Conservation (phyloP, 2,888 invertebrate species). For the Sesia bembeciformis region DNA sequence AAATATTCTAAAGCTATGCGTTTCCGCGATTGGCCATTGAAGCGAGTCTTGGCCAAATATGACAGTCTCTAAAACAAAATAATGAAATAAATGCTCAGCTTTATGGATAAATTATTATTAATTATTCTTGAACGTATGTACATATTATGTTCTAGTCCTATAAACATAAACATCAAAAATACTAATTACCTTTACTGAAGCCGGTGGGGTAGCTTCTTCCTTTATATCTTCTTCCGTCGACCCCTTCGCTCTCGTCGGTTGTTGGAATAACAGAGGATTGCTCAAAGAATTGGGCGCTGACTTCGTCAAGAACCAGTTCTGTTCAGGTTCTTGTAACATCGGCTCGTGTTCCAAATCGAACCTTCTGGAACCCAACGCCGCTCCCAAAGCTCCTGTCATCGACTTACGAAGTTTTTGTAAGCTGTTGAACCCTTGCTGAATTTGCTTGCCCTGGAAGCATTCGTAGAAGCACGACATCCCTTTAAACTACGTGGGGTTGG, state of each 20-base stretch:
- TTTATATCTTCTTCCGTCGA: slow-evolving; percentile 44
- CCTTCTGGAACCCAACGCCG: slow-evolving; percentile 64
- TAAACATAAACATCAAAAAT: not conserved
- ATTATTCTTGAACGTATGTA: no score
- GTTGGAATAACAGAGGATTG: slow-evolving; percentile 65
- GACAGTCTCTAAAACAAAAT: no score
- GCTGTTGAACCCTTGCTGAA: slow-evolving; percentile 76
- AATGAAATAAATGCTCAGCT: no score
- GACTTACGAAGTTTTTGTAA: slow-evolving; percentile 82
- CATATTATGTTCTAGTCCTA: no score
- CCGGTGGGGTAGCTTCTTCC: slow-evolving; percentile 43
- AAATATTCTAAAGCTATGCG: no score
- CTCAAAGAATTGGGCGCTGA: slow-evolving; percentile 86
- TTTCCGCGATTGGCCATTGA: no score
- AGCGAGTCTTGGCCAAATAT: no score
- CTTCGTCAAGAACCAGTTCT: slow-evolving; percentile 87
- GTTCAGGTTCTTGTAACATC: slow-evolving; percentile 62
- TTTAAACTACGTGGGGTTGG: slow-evolving; percentile 60
- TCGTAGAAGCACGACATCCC: slow-evolving; percentile 71
- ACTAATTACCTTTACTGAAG: slow-evolving; percentile 49
- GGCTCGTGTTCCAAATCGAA: slow-evolving; percentile 68
- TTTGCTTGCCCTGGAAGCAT: slow-evolving; percentile 68
- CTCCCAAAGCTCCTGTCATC: slow-evolving; percentile 76
- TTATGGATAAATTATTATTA: no score
- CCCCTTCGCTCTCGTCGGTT: slow-evolving; percentile 37